These are phyloP conservation scores for Orycteropus afer DNA, from an alignment of 2,113 vertebrate genomes.

Conservation along the genomic window DNA sequence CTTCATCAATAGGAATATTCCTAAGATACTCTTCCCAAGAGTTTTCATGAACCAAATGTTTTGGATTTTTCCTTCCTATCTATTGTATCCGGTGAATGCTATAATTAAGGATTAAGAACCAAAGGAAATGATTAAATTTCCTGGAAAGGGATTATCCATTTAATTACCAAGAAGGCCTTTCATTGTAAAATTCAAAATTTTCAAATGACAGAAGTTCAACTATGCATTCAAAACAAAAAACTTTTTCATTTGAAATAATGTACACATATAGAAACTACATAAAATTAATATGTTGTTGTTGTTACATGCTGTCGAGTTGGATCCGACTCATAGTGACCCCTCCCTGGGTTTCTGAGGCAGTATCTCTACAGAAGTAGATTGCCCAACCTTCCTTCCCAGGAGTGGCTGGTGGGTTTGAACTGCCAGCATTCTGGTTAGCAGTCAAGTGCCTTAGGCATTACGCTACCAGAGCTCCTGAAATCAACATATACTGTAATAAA, in stretches of 20 bases:
- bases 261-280: not conserved
- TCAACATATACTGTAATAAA: not conserved
- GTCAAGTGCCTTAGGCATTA: too few species aligned
- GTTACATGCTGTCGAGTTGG: too few species aligned
- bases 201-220: not conserved
- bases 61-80: slow-evolving; percentile 53
- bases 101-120: slow-evolving; percentile 53
- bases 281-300: too few species aligned
- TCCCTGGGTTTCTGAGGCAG: too few species aligned
- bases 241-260: not conserved
- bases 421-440: too few species aligned
- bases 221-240: not conserved
- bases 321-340: too few species aligned
- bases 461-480: too few species aligned
- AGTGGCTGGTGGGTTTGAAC: too few species aligned
- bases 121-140: slow-evolving; percentile 67
- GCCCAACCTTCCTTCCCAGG: too few species aligned
- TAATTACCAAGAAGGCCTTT: slow-evolving; percentile 60
- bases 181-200: slow-evolving; percentile 48
- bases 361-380: too few species aligned
- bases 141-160: slow-evolving; percentile 64
- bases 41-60: slow-evolving; percentile 43
- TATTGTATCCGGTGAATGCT: slow-evolving; percentile 33
- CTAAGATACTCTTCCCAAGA: not conserved
- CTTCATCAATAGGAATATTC: not conserved